phyloP scores from a whole-genome alignment of 1,140 invertebrate genomes.

The Eulimnadia texana region DNA sequence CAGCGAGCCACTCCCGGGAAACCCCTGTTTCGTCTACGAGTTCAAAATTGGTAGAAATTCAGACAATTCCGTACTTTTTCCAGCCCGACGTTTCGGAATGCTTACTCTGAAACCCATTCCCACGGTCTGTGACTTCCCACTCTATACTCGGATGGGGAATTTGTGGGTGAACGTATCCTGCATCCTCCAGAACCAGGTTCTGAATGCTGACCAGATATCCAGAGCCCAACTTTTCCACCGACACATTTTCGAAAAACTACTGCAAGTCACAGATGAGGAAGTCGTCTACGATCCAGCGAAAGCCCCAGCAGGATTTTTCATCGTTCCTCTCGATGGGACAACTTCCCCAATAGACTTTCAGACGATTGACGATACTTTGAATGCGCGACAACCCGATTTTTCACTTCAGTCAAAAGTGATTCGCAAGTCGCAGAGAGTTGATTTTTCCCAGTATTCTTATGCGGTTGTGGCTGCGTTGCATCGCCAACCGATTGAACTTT shows the following conservation, averaged over 20 bases:
- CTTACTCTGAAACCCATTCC: conserved; percentile 23
- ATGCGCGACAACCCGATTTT: background rate
- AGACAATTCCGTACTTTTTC: conserved; percentile 62
- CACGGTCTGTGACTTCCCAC: background rate
- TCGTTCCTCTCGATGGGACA: conserved; percentile 28
- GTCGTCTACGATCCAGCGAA: conserved; percentile 65
- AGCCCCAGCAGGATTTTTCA: conserved; percentile 58
- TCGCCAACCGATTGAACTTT: conserved; percentile 81
- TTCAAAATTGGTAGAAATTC: conserved; percentile 48
- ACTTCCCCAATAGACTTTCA: background rate
- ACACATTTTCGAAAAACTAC: conserved; percentile 80
- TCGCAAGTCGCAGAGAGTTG: conserved; percentile 74
- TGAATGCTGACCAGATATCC: conserved; percentile 47
- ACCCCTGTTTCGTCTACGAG: conserved; percentile 56
- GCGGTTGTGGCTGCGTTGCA: conserved; percentile 56
- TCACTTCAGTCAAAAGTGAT: background rate
- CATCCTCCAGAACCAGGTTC: conserved; percentile 2
- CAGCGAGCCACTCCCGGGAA: conserved; percentile 43
- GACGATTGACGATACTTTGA: background rate
- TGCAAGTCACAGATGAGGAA: conserved; percentile 76
- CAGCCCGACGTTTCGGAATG: conserved; percentile 32
- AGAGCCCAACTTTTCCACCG: conserved; percentile 66
- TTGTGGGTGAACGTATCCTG: too few relatives aligned
- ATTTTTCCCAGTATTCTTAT: conserved; percentile 65
- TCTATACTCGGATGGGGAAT: background rate